These are phyloP conservation scores for Epinotia demarniana DNA, from an alignment of 2,888 invertebrate genomes.

Conservation along the genomic window DNA sequence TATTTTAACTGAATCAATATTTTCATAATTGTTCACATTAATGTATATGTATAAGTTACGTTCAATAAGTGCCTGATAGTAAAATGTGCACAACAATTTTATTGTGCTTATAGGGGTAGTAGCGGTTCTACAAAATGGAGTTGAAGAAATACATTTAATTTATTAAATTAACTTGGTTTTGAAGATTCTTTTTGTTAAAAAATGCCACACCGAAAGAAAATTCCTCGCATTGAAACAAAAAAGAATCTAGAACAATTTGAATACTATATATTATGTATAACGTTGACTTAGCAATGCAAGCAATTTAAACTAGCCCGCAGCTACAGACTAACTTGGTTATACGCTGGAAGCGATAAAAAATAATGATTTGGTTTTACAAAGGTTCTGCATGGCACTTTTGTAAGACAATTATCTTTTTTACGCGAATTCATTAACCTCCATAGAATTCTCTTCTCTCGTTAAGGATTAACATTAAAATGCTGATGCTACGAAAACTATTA, in stretches of 20 bases:
- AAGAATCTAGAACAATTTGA: not conserved
- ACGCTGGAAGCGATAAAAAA: not conserved
- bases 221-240: not conserved
- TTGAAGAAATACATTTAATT: no score
- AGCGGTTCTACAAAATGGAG: no score
- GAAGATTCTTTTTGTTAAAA: not conserved
- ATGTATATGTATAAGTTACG: no score
- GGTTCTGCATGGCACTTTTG: not conserved
- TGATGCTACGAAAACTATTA: not conserved
- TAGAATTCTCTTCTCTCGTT: constrained; percentile 4
- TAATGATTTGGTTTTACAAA: not conserved
- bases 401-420: not conserved
- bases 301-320: not conserved
- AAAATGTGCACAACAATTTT: no score
- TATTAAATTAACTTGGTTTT: not conserved
- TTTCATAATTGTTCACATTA: no score
- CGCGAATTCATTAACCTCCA: not conserved
- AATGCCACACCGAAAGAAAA: not conserved
- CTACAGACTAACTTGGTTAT: not conserved
- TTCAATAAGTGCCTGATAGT: no score
- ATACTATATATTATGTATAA: not conserved
- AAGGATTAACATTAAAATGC: not conserved
- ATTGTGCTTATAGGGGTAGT: no score
- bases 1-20: no score
- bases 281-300: not conserved